These are phyloP conservation scores for Eucera pruinosa DNA, from an alignment of 2,888 invertebrate genomes.

Conservation along the genomic window DNA sequence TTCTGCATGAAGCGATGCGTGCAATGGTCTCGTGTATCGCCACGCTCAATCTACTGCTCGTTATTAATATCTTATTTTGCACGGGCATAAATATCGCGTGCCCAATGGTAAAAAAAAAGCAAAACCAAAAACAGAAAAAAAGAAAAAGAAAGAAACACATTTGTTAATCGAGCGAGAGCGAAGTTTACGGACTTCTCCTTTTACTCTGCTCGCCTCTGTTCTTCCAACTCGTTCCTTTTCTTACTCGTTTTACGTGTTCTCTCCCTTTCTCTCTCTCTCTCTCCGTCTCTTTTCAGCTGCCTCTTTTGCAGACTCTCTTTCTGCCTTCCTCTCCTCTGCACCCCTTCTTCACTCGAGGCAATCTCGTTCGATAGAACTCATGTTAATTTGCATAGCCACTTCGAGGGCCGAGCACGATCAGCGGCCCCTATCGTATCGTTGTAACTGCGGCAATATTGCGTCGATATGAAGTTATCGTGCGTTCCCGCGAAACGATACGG, in stretches of 20 bases:
- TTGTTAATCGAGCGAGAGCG: slow-evolving; percentile 61
- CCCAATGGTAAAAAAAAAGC: slow-evolving; percentile 28
- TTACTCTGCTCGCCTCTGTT: slow-evolving; percentile 30
- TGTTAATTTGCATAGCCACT: slow-evolving; percentile 74
- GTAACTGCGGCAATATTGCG: slow-evolving; percentile 64
- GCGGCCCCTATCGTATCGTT: slow-evolving; percentile 60
- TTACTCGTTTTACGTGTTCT: background rate
- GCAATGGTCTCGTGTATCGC: slow-evolving; percentile 69
- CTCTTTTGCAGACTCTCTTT: background rate
- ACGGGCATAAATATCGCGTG: slow-evolving; percentile 70
- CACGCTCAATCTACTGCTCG: slow-evolving; percentile 68
- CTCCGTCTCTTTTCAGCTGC: background rate
- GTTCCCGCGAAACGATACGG: slow-evolving; percentile 53
- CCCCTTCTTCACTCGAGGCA: slow-evolving; percentile 43
- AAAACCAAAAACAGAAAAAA: slow-evolving; percentile 57
- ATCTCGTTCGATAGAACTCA: slow-evolving; percentile 67
- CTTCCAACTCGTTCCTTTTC: slow-evolving; percentile 38
- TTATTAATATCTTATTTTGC: slow-evolving; percentile 76
- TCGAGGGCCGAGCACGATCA: slow-evolving; percentile 67
- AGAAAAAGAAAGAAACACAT: slow-evolving; percentile 47
- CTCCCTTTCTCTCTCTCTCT: slow-evolving; percentile 1
- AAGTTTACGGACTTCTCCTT: slow-evolving; percentile 46
- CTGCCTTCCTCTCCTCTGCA: background rate
- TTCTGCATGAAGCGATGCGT: slow-evolving; percentile 63
- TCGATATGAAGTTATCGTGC: slow-evolving; percentile 62